Evolutionary conservation across 2,797 vertebrate genomes (phyloP), one percentile per base, ranked within the genome.

Genomic region (Urocyon cinereoargenteus): DNA sequence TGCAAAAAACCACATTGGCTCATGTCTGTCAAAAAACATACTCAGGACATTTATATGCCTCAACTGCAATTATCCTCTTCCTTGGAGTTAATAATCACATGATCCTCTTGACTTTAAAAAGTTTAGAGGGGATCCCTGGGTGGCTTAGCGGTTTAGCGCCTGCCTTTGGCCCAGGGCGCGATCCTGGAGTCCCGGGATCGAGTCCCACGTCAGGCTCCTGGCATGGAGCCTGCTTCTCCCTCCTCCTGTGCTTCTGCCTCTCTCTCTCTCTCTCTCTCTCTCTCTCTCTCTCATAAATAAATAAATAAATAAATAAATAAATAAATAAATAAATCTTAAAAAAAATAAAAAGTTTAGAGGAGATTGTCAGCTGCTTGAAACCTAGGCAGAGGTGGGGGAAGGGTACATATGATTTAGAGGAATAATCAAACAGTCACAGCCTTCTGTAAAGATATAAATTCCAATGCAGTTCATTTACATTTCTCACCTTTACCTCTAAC

Each of bases 11-110:
- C 19, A 94, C 62, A 1, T 4, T 93, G 62, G 51, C 61, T 93
- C 89, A 85, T 36, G 9, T 83, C 68, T 88, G 19, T 79, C 86
- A 94, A 91, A 79, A 22, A 90, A 61, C 28, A 91, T 86, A 97
- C 24, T 92, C 8, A 85, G 90, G 57, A 92, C 8, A 78, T 57
- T 79, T 59, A 70, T 45, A 77, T 34, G n/a, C 64, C 28, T 88
- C 31, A 49, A 78, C 2, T 64, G n/a, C 34, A 94, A 57, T 72
- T 81, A 88, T 66, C n/a, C n/a, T n/a, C 24, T 66, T 91, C 85
- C 21, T 49, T 85, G 34, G 36, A 45, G 55, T 77, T 53, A 77
- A 84, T 81, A 95, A 91, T 24, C 55, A 85, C 36, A 66, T 3
- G 51, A 94, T 36, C 68, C 40, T 92, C 53, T 49, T 61, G 13